phyloP scores from a whole-genome alignment of 2,797 vertebrate species.

The Trachops cirrhosus region DNA sequence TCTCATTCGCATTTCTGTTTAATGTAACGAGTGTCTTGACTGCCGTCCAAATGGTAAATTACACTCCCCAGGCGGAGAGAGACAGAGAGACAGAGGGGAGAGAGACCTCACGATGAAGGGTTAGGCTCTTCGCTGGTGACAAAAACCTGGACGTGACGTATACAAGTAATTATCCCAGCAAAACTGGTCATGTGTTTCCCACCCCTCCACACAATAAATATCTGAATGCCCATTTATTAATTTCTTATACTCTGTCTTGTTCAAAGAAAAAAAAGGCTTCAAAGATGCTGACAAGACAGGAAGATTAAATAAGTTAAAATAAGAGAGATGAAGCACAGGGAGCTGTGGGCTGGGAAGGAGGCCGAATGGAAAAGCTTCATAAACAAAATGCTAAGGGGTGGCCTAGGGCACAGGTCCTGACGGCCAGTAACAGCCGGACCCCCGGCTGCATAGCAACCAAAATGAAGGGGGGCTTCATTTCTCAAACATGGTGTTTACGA shows the following conservation, averaged over 20 bases:
- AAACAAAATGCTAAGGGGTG: background rate
- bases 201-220: background rate
- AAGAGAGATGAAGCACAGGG: background rate
- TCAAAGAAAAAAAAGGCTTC: background rate
- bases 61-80: background rate
- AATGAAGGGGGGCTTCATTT: background rate
- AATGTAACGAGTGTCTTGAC: background rate
- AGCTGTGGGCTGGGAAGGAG: background rate
- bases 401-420: background rate
- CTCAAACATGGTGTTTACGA: background rate
- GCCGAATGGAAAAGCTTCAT: background rate
- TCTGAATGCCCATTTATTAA: background rate
- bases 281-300: background rate
- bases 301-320: background rate
- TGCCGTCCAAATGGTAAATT: background rate
- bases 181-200: background rate
- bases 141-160: background rate
- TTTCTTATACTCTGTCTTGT: background rate
- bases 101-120: background rate
- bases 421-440: fast-evolving
- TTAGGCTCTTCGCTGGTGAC: background rate
- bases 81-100: too few relatives aligned
- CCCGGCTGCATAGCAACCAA: fast-evolving
- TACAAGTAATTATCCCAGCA: too few relatives aligned
- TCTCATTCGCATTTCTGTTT: background rate